A percentile compares a stretch with the other conserved stretches of the same genome.
phyloP scores from a whole-genome alignment of 2,888 invertebrate genomes.

The Pyrocoelia pectoralis region DNA sequence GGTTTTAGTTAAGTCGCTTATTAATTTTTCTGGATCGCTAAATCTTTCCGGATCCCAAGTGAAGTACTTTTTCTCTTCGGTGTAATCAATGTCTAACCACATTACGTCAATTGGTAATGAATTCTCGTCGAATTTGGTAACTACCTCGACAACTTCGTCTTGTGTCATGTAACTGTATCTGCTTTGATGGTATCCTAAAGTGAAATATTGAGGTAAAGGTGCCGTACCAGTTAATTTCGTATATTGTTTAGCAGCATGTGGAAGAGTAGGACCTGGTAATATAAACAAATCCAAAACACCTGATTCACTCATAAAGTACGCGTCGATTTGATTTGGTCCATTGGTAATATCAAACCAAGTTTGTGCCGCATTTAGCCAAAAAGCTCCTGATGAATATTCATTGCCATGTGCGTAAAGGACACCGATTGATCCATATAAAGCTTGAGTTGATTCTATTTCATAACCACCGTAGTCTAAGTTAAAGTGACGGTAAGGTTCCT shows the following conservation, averaged over 20 bases:
- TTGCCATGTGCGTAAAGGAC: constrained; percentile 87
- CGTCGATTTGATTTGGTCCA: constrained; percentile 67
- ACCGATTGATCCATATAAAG: constrained; percentile 91
- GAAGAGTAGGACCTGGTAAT: constrained; percentile 82
- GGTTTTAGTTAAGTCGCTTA: constrained; percentile 81
- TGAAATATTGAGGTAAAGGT: constrained; percentile 85
- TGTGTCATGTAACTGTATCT: constrained; percentile 90
- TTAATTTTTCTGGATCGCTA: constrained; percentile 82
- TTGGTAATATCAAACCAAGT: constrained; percentile 92
- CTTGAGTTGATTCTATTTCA: constrained; percentile 88
- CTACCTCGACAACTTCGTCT: constrained; percentile 83
- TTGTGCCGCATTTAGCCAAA: constrained; percentile 96
- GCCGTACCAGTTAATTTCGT: constrained; percentile 82
- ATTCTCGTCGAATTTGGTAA: constrained; percentile 82
- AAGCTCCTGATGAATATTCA: constrained; percentile 81
- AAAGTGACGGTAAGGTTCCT: constrained; percentile 90
- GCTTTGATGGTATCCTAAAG: constrained; percentile 92
- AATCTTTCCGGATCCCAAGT: constrained; percentile 94
- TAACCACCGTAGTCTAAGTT: constrained; percentile 98
- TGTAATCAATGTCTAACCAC: constrained; percentile 99
- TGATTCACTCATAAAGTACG: constrained; percentile 91
- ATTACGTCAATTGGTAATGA: constrained; percentile 94
- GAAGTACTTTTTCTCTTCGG: constrained; percentile 94
- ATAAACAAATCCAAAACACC: constrained; percentile 93
- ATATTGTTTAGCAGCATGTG: constrained; percentile 86